These are phyloP conservation scores for Temnopleurus reevesii DNA, from an alignment of 53 echinoderm and acorn worm species.

Conservation along the genomic window DNA sequence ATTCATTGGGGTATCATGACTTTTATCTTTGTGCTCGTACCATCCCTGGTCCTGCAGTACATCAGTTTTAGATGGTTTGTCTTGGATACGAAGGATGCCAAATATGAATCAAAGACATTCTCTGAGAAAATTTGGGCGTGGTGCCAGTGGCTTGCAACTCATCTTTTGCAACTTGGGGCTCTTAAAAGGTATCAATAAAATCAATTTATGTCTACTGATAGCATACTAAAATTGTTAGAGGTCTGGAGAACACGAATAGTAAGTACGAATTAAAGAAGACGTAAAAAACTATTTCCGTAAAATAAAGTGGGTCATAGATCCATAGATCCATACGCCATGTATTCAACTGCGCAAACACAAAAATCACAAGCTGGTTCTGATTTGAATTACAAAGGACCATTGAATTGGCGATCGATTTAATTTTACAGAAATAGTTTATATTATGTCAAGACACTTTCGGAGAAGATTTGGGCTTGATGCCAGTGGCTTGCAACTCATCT, in stretches of 20 bases:
- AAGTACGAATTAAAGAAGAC: too few relatives aligned
- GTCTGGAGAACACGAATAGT: too few relatives aligned
- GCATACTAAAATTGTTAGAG: too few relatives aligned
- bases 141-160: conserved; percentile 61
- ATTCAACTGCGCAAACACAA: too few relatives aligned
- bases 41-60: conserved; percentile 76
- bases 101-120: conserved; percentile 36
- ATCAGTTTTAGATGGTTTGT: conserved; percentile 88
- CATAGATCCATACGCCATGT: too few relatives aligned
- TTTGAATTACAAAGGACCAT: too few relatives aligned
- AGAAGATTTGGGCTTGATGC: conserved; percentile 55
- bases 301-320: too few relatives aligned
- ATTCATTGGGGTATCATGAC: conserved; percentile 80
- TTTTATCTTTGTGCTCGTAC: conserved; percentile 78
- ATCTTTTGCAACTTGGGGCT: conserved; percentile 82
- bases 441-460: conserved; percentile 44
- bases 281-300: too few relatives aligned
- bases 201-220: too few relatives aligned
- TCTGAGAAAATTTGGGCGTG: conserved; percentile 54
- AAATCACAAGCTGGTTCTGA: too few relatives aligned
- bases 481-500: conserved; percentile 69
- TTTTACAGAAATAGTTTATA: too few relatives aligned
- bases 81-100: conserved; percentile 55
- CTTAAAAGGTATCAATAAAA: conserved; percentile 71
- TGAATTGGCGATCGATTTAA: too few relatives aligned